A percentile compares a stretch with the other conserved stretches of the same genome.
phyloP scores from a whole-genome alignment of 2,113 vertebrate genomes.

The Gadus chalcogrammus region DNA sequence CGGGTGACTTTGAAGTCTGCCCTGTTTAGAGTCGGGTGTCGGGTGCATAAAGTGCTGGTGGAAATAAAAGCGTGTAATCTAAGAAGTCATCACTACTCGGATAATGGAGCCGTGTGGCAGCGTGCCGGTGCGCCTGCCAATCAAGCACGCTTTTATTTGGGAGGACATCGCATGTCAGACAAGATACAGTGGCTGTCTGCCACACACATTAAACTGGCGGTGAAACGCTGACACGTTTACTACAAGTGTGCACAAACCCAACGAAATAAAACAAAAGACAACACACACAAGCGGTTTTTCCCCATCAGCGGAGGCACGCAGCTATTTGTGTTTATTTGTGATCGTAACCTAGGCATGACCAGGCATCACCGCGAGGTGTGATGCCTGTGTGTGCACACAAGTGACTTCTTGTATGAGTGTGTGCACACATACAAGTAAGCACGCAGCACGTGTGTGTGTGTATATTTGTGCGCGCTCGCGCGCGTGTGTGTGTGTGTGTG shows the following conservation, averaged over 20 bases:
- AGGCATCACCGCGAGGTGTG: conserved; percentile 62
- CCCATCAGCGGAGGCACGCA: conserved; percentile 66
- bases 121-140: conserved; percentile 13
- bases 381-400: conserved; percentile 14
- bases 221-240: conserved; percentile 28
- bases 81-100: too few species aligned
- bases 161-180: conserved; percentile 31
- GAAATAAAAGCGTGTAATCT: too few species aligned
- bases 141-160: conserved; percentile 25
- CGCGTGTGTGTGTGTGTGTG: neutral
- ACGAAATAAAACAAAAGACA: conserved; percentile 50
- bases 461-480: neutral
- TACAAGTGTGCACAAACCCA: conserved; percentile 36
- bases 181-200: conserved; percentile 30
- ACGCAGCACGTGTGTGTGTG: neutral
- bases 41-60: too few species aligned
- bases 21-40: too few species aligned
- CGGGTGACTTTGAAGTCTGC: too few species aligned
- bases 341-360: conserved; percentile 58
- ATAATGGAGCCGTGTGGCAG: too few species aligned
- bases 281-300: conserved; percentile 31
- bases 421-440: neutral
- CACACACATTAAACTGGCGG: conserved; percentile 29
- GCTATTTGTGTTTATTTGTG: conserved; percentile 45
- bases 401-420: conserved; percentile 5